phyloP scores from a whole-genome alignment of 2,888 invertebrate species.

The Drymonia ruficornis region DNA sequence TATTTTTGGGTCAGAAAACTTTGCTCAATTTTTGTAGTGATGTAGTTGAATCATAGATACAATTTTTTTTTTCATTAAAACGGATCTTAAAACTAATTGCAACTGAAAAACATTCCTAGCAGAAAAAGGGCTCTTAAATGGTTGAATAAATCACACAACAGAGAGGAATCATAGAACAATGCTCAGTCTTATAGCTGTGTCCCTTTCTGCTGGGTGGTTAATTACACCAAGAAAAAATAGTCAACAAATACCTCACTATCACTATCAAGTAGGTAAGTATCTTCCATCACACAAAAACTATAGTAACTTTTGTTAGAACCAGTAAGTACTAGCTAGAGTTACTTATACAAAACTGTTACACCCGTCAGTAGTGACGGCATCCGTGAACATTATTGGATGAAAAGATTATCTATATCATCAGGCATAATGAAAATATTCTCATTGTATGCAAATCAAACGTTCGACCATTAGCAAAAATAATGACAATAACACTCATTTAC shows the following conservation, averaged over 20 bases:
- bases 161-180: no score
- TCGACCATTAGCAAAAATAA: slow-evolving; percentile 68
- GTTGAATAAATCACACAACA: no score
- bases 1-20: slow-evolving; percentile 16
- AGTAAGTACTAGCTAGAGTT: slow-evolving; percentile 15
- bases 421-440: slow-evolving; percentile 54
- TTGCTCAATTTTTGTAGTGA: background rate
- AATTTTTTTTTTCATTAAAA: background rate
- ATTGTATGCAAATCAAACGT: slow-evolving; percentile 79
- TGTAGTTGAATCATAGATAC: slow-evolving; percentile 3
- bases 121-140: no score
- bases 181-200: no score
- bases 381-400: slow-evolving; percentile 41
- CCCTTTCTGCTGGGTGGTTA: no score
- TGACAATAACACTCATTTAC: slow-evolving; percentile 54
- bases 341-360: slow-evolving; percentile 21
- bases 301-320: slow-evolving; percentile 19
- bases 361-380: slow-evolving; percentile 36
- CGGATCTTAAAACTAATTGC: background rate
- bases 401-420: slow-evolving; percentile 53
- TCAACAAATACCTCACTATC: slow-evolving; percentile 60
- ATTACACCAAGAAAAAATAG: background rate
- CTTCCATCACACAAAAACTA: slow-evolving; percentile 55
- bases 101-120: background rate
- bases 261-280: slow-evolving; percentile 60